Evolutionary conservation across 2,888 invertebrate genomes (phyloP), one percentile per base, ranked within the genome.

Genomic region (Callyntrura sp.): DNA sequence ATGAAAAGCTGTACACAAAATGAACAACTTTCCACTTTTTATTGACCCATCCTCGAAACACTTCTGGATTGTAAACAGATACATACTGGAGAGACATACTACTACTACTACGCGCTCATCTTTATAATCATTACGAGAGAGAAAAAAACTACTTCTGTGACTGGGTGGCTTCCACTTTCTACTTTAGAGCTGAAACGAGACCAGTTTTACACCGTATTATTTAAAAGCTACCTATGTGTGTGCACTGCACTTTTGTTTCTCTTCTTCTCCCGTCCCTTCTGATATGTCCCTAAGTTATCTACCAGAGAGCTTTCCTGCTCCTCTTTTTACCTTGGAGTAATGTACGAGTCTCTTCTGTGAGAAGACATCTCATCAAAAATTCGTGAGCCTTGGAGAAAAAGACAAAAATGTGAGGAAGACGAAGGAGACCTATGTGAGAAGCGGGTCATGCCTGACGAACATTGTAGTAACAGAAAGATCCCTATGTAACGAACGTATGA

Each of bases 291-390:
- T 25, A 12, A 57, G 43, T 79, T 57, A 60, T 51, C 83, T 45
- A 14, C 43, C 20, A 12, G 51, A 51, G 48, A 51, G 65, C 25
- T 51, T 55, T 83, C 68, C 9, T 62, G 78, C 20, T 25, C 48
- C 70, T 65, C n/a, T 78, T 79, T 79, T 79, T 86, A 85, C 86
- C 85, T 89, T 65, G 51, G 57, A 70, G 85, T 79, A 90, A 90
- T 60, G 23, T 85, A 88, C 65, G 25, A 55, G 79, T 51, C 70
- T 90, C 25, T 70, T 48, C 68, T 62, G 35, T 45, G 81, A 70
- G 81, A 43, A 90, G 84, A 84, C 90, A 85, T 85, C 90, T 90
- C 90, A 90, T 85, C 90, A 90, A 90, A 90, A 85, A 90, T 90
- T 90, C 85, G 82, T 85, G 82, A 90, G 81, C 85, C 81, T 90